These are phyloP conservation scores for Dasyornis broadbenti DNA, from an alignment of 2,113 vertebrate species.

Conservation along the genomic window DNA sequence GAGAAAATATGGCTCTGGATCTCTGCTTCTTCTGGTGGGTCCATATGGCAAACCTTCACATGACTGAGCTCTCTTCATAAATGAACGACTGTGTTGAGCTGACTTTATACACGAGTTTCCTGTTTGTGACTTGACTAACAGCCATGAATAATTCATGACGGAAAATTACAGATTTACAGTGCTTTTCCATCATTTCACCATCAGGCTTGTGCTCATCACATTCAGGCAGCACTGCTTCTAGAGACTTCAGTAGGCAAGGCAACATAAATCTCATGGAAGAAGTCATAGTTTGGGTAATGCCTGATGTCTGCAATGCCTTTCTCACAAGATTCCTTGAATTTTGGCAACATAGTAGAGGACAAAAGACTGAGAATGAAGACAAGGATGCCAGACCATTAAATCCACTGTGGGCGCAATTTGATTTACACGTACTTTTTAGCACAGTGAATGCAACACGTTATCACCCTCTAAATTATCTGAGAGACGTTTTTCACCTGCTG, in stretches of 20 bases:
- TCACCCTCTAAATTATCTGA: neutral
- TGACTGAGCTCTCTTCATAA: neutral
- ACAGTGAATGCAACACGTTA: neutral
- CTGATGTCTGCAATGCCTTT: neutral
- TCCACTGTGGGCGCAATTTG: neutral
- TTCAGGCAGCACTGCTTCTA: neutral
- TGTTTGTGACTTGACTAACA: neutral
- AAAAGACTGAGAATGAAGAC: neutral
- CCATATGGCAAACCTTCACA: neutral
- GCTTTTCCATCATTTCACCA: neutral
- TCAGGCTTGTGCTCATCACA: neutral
- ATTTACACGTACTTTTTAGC: neutral
- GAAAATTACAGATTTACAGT: constrained; percentile 6
- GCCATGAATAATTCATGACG: neutral
- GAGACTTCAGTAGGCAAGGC: neutral
- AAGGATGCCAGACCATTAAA: neutral
- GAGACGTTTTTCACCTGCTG: neutral
- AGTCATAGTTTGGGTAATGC: neutral
- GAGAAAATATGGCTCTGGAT: neutral
- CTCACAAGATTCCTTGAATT: neutral
- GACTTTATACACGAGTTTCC: neutral
- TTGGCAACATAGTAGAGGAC: neutral
- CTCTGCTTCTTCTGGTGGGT: neutral
- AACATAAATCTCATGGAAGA: neutral
- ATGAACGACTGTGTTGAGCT: neutral